Conservation (phyloP, 2,113 vertebrate species). For the Eulemur rufifrons region DNA sequence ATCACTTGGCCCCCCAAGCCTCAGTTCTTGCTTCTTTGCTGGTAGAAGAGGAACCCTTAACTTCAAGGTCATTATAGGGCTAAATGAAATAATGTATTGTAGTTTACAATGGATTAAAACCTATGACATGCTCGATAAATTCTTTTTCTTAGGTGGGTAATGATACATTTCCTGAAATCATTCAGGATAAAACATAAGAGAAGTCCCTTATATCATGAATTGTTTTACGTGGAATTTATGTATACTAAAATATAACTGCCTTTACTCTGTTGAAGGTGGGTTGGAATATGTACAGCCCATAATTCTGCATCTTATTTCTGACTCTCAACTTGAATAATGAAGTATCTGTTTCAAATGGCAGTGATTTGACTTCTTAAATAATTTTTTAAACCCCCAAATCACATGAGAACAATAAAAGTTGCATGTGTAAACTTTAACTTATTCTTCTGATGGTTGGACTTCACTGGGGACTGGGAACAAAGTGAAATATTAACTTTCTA, state of each 20-base stretch:
- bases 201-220: background rate
- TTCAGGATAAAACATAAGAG: background rate
- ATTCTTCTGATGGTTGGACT: background rate
- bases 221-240: background rate
- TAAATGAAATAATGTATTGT: background rate
- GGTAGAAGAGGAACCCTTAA: background rate
- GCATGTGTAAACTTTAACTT: conserved; percentile 16
- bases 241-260: background rate
- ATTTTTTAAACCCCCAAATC: background rate
- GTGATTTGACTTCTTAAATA: background rate
- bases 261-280: background rate
- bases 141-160: background rate
- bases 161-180: background rate
- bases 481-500: conserved; percentile 68
- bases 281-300: background rate
- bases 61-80: background rate
- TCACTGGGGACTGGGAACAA: conserved; percentile 6
- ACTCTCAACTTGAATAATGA: background rate
- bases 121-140: background rate
- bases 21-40: background rate
- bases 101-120: background rate
- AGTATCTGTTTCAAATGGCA: background rate
- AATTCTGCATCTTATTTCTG: background rate
- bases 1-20: no score
- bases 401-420: background rate